Evolutionary conservation across 1,140 invertebrate species (phyloP), one percentile per base, ranked within the genome.

Genomic region (Delia radicum): DNA sequence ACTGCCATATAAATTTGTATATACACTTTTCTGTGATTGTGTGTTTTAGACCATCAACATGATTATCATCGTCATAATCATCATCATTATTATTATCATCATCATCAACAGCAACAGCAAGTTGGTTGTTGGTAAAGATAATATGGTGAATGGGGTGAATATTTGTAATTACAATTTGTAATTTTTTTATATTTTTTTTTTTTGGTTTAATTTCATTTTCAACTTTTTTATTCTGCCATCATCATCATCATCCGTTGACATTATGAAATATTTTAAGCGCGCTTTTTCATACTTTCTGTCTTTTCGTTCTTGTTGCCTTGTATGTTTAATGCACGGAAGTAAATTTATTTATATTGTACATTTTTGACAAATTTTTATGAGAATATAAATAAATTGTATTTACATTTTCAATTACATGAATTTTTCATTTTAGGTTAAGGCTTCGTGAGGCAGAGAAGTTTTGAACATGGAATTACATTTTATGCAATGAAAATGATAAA

Each of bases 301-400:
- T 67, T n/a, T 69, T 10, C 4, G 15, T 21, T n/a, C n/a, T 5
- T 21, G 48, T 55, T 55, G 18, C 8, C 21, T 18, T 21, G 1
- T 55, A 55, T n/a, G 18, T 21, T 55, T 55, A 55, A 55, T 55
- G 18, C 48, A 69, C 65, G 29, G 29, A 33, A 69, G 18, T 15
- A 69, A 69, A 69, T 69, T 69, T 69, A 69, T 69, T 10, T 18
- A 10, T n/a, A 15, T 10, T 55, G 29, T 69, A 37, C 65, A 69
- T 21, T 65, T 69, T 69, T 69, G 65, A 69, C 65, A 69, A 69
- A 69, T 69, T 69, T 69, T 69, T 69, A 26, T 69, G 65, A 69
- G 48, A 55, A 55, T 55, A 21, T 21, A 55, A 55, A 55, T 55
- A 55, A 55, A 55, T 55, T 24, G n/a, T 21, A 55, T 55, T 55